Evolutionary conservation across 2,888 invertebrate species (phyloP).

Genomic region (Gastracanthus pulcherrimus): DNA sequence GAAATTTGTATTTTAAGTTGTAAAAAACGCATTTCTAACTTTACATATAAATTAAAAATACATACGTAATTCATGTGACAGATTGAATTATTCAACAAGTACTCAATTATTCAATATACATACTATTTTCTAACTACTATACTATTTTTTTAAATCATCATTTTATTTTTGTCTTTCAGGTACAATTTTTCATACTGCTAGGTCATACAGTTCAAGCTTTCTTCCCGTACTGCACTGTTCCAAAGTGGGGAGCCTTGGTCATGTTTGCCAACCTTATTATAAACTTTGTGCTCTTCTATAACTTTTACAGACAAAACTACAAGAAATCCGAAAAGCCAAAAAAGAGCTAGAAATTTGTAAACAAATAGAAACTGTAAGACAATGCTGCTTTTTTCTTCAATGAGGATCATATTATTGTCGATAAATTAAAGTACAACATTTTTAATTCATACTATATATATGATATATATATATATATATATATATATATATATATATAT

Average conservation of each 20-base stretch:
- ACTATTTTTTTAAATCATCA: no score
- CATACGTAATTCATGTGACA: no score
- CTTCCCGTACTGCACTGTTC: constrained; percentile 79
- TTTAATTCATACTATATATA: no score
- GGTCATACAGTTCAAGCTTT: constrained; percentile 79
- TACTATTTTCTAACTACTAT: no score
- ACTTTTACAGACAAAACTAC: constrained; percentile 83
- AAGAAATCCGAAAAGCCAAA: constrained; percentile 39
- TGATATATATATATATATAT: no score
- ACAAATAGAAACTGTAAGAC: background rate
- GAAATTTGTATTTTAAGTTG: no score
- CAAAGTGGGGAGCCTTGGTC: constrained; percentile 76
- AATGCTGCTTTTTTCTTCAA: background rate
- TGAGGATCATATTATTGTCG: background rate
- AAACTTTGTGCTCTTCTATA: constrained; percentile 84
- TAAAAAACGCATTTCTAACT: no score
- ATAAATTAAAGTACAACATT: no score
- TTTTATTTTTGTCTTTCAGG: constrained; percentile 77
- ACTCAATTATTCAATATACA: no score
- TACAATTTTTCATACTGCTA: constrained; percentile 83
- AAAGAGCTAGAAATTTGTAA: constrained; percentile 28
- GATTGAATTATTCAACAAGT: no score
- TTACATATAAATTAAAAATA: no score
- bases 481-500: no score
- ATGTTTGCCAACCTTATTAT: constrained; percentile 81